Evolutionary conservation across 2,888 invertebrate species (phyloP).

Genomic region (Tachina fera): DNA sequence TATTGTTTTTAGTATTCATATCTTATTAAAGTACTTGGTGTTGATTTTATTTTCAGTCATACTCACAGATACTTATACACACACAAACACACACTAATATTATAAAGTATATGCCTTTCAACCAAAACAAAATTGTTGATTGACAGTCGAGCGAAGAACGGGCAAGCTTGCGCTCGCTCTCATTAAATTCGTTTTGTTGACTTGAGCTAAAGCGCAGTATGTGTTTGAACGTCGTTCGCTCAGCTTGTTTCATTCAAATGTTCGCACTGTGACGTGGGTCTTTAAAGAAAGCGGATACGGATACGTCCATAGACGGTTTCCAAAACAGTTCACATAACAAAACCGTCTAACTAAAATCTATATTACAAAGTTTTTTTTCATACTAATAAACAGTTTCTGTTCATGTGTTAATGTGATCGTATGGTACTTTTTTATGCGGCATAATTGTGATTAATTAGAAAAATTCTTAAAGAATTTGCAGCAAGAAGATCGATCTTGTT

Average conservation of each 20-base stretch:
- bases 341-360: constrained; percentile 43
- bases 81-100: constrained; percentile 29
- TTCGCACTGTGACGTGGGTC: constrained; percentile 66
- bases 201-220: constrained; percentile 56
- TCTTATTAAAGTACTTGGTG: constrained; percentile 37
- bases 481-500: constrained; percentile 20
- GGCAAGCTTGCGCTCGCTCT: constrained; percentile 51
- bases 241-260: constrained; percentile 60
- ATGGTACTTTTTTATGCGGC: constrained; percentile 16
- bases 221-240: constrained; percentile 63
- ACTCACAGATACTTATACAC: constrained; percentile 14
- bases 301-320: constrained; percentile 61
- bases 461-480: constrained; percentile 44
- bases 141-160: constrained; percentile 45
- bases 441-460: constrained; percentile 42
- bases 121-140: constrained; percentile 43
- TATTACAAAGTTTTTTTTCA: constrained; percentile 20
- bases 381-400: constrained; percentile 12
- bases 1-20: constrained; percentile 30
- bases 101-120: constrained; percentile 47
- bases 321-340: constrained; percentile 59
- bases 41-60: constrained; percentile 35
- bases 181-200: constrained; percentile 55
- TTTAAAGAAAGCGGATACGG: constrained; percentile 72
- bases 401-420: constrained; percentile 14